Percentiles rank a stretch among this genome's conserved stretches.
Conservation (phyloP, 2,797 vertebrate species). For the Mormyrops attenuatus region DNA sequence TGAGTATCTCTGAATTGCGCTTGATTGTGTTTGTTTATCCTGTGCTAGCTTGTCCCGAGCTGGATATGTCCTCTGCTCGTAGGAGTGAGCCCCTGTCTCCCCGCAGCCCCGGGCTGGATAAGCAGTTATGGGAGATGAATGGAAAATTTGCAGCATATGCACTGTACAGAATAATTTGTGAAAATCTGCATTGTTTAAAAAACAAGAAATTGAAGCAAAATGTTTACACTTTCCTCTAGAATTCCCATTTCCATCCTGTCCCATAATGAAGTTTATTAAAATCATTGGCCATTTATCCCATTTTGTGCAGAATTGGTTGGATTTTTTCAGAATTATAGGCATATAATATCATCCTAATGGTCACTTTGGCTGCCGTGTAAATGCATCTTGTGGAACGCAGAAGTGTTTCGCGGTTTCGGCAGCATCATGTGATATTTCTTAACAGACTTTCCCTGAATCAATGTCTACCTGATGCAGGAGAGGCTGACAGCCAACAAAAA, state of each 20-base stretch:
- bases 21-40: neutral
- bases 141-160: neutral
- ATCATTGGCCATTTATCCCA: neutral
- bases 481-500: constrained; percentile 1
- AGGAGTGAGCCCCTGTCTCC: neutral
- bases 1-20: neutral
- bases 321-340: neutral
- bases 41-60: neutral
- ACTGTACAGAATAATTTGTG: neutral
- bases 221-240: neutral
- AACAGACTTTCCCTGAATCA: neutral
- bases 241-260: neutral
- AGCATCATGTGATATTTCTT: neutral
- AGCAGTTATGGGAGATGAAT: neutral
- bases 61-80: neutral
- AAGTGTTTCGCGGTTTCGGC: neutral
- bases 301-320: neutral
- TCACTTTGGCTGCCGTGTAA: neutral
- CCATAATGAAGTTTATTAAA: neutral
- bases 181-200: neutral
- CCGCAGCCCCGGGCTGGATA: neutral
- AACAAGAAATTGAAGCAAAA: neutral
- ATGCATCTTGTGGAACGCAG: neutral
- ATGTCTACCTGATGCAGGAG: neutral
- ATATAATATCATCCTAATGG: neutral